Conservation (phyloP, 2,113 vertebrate species). For the Orthonyx spaldingii region DNA sequence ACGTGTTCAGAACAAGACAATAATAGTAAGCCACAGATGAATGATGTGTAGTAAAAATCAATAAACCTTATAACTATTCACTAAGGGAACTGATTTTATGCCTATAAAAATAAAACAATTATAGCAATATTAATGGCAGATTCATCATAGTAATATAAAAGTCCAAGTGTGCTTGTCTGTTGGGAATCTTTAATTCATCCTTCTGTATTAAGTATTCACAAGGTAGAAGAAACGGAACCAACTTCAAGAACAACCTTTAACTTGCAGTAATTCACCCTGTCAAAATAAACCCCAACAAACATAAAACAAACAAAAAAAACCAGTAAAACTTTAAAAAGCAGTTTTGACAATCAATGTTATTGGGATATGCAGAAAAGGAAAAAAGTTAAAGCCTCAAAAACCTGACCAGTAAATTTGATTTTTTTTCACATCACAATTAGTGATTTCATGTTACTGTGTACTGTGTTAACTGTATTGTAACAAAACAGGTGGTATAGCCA, state of each 20-base stretch:
- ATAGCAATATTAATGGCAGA: slow-evolving; percentile 72
- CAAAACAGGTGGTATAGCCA: background rate
- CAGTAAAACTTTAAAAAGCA: background rate
- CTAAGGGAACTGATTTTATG: slow-evolving; percentile 73
- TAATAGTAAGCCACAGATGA: slow-evolving; percentile 70
- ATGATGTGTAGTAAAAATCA: slow-evolving; percentile 76
- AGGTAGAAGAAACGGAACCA: slow-evolving; percentile 45
- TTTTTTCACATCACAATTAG: background rate
- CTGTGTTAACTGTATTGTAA: background rate
- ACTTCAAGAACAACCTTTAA: slow-evolving; percentile 54
- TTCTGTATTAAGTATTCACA: slow-evolving; percentile 55
- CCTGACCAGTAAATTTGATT: background rate
- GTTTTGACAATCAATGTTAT: slow-evolving; percentile 35
- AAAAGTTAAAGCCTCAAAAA: slow-evolving; percentile 37
- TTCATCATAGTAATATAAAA: slow-evolving; percentile 74
- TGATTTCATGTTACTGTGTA: background rate
- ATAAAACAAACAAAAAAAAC: background rate
- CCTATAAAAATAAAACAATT: slow-evolving; percentile 78
- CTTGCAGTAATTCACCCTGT: slow-evolving; percentile 57
- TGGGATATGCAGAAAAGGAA: background rate
- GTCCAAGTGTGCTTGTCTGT: slow-evolving; percentile 71
- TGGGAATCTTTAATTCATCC: slow-evolving; percentile 73
- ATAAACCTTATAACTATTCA: slow-evolving; percentile 77
- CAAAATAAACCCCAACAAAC: slow-evolving; percentile 2
- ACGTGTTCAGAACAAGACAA: slow-evolving; percentile 63